Percentiles rank a stretch among this genome's conserved stretches.
Evolutionary conservation across 2,888 invertebrate species (phyloP).

Genomic region (Tortricodes alternella): DNA sequence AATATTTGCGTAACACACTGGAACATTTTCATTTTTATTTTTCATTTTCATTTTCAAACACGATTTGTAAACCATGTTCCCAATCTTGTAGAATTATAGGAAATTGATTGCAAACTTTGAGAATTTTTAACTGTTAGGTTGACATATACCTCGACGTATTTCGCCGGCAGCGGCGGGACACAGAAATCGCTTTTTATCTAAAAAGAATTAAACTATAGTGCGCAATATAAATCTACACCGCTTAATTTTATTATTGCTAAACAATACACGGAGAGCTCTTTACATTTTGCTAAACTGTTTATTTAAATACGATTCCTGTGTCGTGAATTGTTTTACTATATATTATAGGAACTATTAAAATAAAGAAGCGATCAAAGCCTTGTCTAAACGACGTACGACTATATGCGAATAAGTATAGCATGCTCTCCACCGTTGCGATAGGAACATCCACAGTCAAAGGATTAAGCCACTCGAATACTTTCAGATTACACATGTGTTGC

Average conservation of each 20-base stretch:
- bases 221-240: background rate
- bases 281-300: background rate
- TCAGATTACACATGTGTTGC: too few relatives aligned
- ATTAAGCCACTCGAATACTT: too few relatives aligned
- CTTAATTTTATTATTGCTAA: constrained; percentile 3
- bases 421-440: constrained; percentile 5
- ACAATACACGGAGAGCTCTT: background rate
- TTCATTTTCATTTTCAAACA: too few relatives aligned
- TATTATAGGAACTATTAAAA: constrained; percentile 63
- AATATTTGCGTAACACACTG: too few relatives aligned
- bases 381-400: constrained; percentile 41
- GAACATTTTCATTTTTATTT: too few relatives aligned
- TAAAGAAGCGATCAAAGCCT: constrained; percentile 65
- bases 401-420: constrained; percentile 22
- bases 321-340: background rate
- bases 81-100: too few relatives aligned
- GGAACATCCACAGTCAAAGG: background rate
- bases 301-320: constrained; percentile 29
- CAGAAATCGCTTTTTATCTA: constrained; percentile 8
- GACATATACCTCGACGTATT: background rate
- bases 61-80: too few relatives aligned
- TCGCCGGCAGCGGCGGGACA: background rate
- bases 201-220: constrained; percentile 1
- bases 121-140: too few relatives aligned
- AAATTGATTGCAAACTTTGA: background rate